Evolutionary conservation across 1,140 invertebrate species (phyloP).

Genomic region (Danaus plexippus): DNA sequence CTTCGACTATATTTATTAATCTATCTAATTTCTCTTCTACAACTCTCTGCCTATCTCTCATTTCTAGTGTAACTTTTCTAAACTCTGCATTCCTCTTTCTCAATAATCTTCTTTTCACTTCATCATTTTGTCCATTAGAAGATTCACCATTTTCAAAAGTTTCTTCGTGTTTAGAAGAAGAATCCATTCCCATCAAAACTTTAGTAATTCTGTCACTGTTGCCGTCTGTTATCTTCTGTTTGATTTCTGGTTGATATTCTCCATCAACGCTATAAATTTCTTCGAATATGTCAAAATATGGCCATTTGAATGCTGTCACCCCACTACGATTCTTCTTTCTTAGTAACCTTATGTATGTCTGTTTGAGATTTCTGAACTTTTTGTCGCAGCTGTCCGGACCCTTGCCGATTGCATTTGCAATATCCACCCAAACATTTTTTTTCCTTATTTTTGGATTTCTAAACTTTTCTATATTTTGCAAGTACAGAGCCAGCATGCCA

Average conservation of each 20-base stretch:
- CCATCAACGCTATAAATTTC: constrained; percentile 57
- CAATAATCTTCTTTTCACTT: constrained; percentile 40
- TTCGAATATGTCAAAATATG: constrained; percentile 60
- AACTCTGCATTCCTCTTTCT: constrained; percentile 55
- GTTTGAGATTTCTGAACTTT: constrained; percentile 63
- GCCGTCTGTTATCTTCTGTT: constrained; percentile 49
- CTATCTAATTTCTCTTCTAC: constrained; percentile 64
- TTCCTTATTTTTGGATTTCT: constrained; percentile 61
- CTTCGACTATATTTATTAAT: constrained; percentile 60
- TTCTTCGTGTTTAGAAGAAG: constrained; percentile 34
- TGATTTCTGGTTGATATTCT: constrained; percentile 54
- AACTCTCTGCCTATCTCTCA: constrained; percentile 52
- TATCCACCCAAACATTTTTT: constrained; percentile 62
- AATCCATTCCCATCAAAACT: constrained; percentile 40
- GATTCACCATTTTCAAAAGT: constrained; percentile 38
- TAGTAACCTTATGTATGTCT: constrained; percentile 55
- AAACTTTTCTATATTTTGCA: constrained; percentile 59
- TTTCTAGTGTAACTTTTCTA: constrained; percentile 53
- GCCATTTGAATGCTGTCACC: constrained; percentile 48
- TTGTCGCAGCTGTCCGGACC: constrained; percentile 58
- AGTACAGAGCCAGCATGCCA: constrained; percentile 46
- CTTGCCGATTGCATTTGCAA: constrained; percentile 46
- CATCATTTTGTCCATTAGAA: constrained; percentile 40
- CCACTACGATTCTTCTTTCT: constrained; percentile 50
- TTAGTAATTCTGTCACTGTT: constrained; percentile 45